phyloP scores from a whole-genome alignment of 2,797 vertebrate species.

The Ispidina picta region DNA sequence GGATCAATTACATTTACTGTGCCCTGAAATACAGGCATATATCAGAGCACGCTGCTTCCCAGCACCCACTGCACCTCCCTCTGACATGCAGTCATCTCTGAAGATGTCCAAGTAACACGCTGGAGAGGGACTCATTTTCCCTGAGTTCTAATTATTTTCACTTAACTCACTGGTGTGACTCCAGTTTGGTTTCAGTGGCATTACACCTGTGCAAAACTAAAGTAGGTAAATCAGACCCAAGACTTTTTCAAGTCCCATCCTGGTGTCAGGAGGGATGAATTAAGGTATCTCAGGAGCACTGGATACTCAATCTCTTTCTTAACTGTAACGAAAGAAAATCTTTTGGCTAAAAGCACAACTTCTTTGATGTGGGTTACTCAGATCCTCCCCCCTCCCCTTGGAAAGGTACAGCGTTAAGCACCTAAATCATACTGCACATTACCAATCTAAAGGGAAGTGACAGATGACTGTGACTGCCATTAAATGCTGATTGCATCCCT shows the following conservation, averaged over 20 bases:
- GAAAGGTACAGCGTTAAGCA: conserved; percentile 57
- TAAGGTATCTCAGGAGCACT: neutral
- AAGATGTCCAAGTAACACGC: neutral
- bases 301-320: neutral
- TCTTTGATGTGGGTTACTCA: conserved; percentile 13
- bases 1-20: neutral
- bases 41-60: neutral
- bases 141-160: neutral
- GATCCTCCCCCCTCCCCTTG: neutral
- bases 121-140: neutral
- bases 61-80: neutral
- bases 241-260: neutral
- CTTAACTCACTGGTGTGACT: neutral
- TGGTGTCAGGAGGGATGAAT: conserved; percentile 12
- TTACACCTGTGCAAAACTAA: neutral
- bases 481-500: conserved; percentile 89
- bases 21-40: neutral
- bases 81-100: neutral
- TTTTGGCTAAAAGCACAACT: neutral
- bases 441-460: conserved; percentile 85
- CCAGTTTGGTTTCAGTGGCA: neutral
- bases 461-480: conserved; percentile 87
- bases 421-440: conserved; percentile 73
- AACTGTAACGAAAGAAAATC: conserved; percentile 4
- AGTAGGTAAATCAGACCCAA: neutral